Base-by-base conservation (phyloP, 2,113 vertebrate species). In the Etia nguti region DNA sequence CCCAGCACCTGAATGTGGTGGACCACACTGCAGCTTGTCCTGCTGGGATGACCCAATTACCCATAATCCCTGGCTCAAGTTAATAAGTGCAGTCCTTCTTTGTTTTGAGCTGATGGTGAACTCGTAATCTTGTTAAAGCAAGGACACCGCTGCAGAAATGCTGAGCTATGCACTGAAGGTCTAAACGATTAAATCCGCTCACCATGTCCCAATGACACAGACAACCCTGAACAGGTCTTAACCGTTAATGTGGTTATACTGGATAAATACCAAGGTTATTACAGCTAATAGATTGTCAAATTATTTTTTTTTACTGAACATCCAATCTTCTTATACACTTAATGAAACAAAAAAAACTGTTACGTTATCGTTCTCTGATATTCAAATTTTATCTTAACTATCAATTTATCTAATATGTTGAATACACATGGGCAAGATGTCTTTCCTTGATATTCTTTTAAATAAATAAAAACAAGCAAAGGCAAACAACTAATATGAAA, bases 11-110 rank as follows among this genome's bases (percentile, higher is more conserved):
- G 31, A 85, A 79, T 82, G 46, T 31, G 82, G 79, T 77, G 60
- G 57, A 60, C 79, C 50, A 8, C 18, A 13, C 18, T 29, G 38
- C 41, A 48, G 24, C 11, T 16, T 59, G 82, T 83, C 41, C 86
- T 85, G 54, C 15, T 26, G 38, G 80, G 90, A 93, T 94, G 95
- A 96, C 96, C 95, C 94, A 92, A 91, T 95, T 96, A 90, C 73
- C 84, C 81, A 52, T 96, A 96, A 97, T 96, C 96, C 94, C 86
- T 22, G 57, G 90, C 86, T 96, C 90, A 90, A 90, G 87, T 95
- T 96, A 95, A 96, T 95, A 87, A 93, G 77, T 10, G 10, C 6
- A 6, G 20, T 48, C 54, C 79, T 2, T 82, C 46, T 79, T 31
- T 52, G 52, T 81, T 86, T 90, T 1, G 62, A 85, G 86, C 70